Base-by-base conservation (phyloP, 2,113 vertebrate genomes). In the Chinchilla lanigera region DNA sequence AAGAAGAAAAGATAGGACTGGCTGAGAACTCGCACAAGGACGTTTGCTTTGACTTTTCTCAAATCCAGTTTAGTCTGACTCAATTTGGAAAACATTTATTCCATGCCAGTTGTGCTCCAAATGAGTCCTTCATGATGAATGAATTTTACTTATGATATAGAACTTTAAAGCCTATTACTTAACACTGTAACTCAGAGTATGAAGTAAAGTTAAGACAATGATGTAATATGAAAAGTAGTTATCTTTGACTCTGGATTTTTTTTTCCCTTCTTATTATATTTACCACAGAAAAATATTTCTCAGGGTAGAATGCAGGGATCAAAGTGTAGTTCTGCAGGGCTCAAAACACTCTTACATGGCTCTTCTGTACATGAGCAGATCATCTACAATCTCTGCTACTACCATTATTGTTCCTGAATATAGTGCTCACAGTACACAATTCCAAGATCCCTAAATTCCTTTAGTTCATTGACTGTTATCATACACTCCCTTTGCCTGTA, bases 251-350 rank as follows among this genome's bases (percentile, higher is more conserved):
- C 63, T 93, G 50, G 56, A 69, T 16, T 88, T 84, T 14, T 90
- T 86, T 11, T 92, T 95, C 41, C 65, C 93, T 94, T 81, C 93
- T 95, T 85, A 38, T 92, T 95, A 30, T 94, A 30, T 50, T 92
- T 91, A 95, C 38, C 82, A 61, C 7, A 0, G 47, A 73, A 92
- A 95, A 67, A 10, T 78, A 60, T 67, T 86, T 56, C 20, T 60
- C 69, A 92, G 56, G 26, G 41, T 69, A 89, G 47, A 28, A 86
- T 78, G 44, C 24, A 44, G 26, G 90, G 73, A 78, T 95, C 24
- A 78, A 8, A 26, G 20, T 89, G 3, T 8, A 28, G 2, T n/a
- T 96, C 54, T 33, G 2, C 16, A 65, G 47, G 17, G 35, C 44
- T 87, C 84, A 52, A 77, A 93, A 82, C 38, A 80, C 10, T 65